Evolutionary conservation across 2,113 vertebrate genomes (phyloP).

Genomic region (Trichechus manatus): DNA sequence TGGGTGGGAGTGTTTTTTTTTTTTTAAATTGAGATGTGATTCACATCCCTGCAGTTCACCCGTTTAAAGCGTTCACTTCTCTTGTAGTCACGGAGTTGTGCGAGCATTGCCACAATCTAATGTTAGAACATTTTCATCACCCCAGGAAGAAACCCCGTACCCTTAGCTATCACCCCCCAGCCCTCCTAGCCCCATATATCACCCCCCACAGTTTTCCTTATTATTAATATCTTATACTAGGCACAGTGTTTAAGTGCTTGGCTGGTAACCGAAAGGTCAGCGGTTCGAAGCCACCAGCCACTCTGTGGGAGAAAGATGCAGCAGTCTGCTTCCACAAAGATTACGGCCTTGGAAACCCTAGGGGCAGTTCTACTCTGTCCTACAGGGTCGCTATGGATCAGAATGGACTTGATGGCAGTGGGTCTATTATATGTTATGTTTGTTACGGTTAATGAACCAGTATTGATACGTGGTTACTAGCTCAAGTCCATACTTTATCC

Average conservation of each 20-base stretch:
- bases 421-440: no score
- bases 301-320: not conserved
- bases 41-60: not conserved
- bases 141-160: no score
- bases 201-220: rapidly evolving
- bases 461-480: rapidly evolving
- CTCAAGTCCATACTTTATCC: not conserved
- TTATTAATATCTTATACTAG: rapidly evolving
- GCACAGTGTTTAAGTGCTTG: no score
- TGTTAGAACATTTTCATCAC: no score
- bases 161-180: no score
- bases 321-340: no score
- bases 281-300: not conserved
- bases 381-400: not conserved
- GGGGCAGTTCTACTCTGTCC: not conserved
- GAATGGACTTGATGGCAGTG: not conserved
- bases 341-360: not conserved
- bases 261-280: not conserved
- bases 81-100: no score
- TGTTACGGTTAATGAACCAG: rapidly evolving
- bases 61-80: no score
- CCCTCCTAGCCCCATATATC: no score
- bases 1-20: not conserved
- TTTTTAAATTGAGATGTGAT: no score
- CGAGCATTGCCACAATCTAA: no score